Evolutionary conservation across 2,113 vertebrate species (phyloP), one percentile per base, ranked within the genome.

Genomic region (Sardina pilchardus): DNA sequence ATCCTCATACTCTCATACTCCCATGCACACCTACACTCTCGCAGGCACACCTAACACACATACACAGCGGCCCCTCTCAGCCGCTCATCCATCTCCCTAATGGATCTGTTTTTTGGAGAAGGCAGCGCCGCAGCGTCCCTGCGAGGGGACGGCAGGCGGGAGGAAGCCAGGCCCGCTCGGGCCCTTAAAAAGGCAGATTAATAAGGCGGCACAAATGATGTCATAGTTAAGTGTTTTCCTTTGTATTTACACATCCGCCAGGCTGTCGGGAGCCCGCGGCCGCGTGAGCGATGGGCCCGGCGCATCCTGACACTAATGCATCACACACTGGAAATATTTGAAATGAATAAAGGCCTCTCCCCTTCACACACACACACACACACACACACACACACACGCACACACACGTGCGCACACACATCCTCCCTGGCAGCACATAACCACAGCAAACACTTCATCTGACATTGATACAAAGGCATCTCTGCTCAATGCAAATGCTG

Each of bases 181-280:
- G 90, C 87, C 92, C 85, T 93, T 93, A 93, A 94, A 94, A 94
- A 93, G 91, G 92, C 87, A 94, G 91, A 95, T 95, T 94, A 93
- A 95, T 96, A 95, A 93, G 92, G 88, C 47, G 39, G 83, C 34
- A 34, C 88, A 92, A 90, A 94, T 95, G 94, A 95, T 94, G 93
- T 95, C 95, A 95, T 94, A 93, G 93, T 94, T 95, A 95, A 95
- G 95, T 95, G 94, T 95, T 94, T 94, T 94, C 90, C 92, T 91
- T 94, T 94, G 92, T 95, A 93, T 94, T 95, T 94, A 95, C 93
- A 94, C 93, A 91, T 93, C 88, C 89, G 78, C 85, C 88, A 8
- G 24, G 88, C 89, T 90, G 91, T 92, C 89, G 82, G 88, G 89
- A 85, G 48, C 91, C 81, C 83, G 90, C 86, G 91, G 86, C 86